phyloP scores from a whole-genome alignment of 2,113 vertebrate species.

The Poeciliopsis retropinna region DNA sequence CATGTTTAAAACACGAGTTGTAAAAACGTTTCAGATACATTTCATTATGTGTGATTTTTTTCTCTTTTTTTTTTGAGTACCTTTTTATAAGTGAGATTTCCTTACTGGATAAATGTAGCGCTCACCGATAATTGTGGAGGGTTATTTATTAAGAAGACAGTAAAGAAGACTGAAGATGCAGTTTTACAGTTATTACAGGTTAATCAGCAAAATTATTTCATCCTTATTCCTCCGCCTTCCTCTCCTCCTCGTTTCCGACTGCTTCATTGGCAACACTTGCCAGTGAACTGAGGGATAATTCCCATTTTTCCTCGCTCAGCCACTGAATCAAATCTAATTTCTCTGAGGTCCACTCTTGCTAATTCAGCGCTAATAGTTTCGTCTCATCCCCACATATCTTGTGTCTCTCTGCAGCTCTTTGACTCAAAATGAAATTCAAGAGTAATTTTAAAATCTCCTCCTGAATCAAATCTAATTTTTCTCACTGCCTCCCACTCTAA shows the following conservation, averaged over 20 bases:
- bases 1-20: not conserved
- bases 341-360: conserved; percentile 57
- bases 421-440: conserved; percentile 60
- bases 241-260: not conserved
- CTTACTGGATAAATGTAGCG: not conserved
- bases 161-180: not conserved
- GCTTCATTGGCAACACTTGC: conserved; percentile 25
- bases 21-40: not conserved
- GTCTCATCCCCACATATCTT: conserved; percentile 29
- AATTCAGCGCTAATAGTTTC: conserved; percentile 62
- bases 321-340: conserved; percentile 70
- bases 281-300: conserved; percentile 55
- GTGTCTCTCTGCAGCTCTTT: conserved; percentile 44
- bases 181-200: conserved; percentile 8
- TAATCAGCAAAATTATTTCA: conserved; percentile 19
- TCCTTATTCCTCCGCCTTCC: not conserved
- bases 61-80: not conserved
- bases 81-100: not conserved
- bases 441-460: conserved; percentile 60
- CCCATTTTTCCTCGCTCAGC: conserved; percentile 31
- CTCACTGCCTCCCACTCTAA: conserved; percentile 55
- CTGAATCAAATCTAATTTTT: conserved; percentile 72
- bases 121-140: not conserved
- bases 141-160: not conserved
- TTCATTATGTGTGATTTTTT: not conserved